Conservation (phyloP, 2,113 vertebrate species). For the Verasper variegatus region DNA sequence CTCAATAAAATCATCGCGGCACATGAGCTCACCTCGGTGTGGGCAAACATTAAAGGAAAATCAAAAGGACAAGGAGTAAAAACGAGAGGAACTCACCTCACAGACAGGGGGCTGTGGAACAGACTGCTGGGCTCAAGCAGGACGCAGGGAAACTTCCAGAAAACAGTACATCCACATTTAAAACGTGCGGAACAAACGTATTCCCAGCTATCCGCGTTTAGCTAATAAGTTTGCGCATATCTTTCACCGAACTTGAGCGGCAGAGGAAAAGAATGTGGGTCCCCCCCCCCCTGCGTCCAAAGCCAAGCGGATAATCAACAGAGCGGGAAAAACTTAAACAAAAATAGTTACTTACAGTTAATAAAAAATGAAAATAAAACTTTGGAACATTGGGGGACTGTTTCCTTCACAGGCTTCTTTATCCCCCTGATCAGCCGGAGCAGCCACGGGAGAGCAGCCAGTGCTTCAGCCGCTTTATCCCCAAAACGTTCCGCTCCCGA, state of each 20-base stretch:
- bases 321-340: neutral
- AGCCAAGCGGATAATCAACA: slow-evolving; percentile 3
- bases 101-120: slow-evolving; percentile 43
- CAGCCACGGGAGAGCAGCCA: slow-evolving; percentile 13
- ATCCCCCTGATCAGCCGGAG: neutral
- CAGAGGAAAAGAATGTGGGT: slow-evolving; percentile 13
- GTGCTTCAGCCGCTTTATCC: slow-evolving; percentile 59
- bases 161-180: slow-evolving; percentile 39
- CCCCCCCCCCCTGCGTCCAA: neutral
- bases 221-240: slow-evolving; percentile 55
- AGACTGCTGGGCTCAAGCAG: slow-evolving; percentile 44
- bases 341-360: neutral
- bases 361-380: neutral
- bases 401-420: neutral
- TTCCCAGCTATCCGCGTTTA: slow-evolving; percentile 16
- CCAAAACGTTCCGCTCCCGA: slow-evolving; percentile 50
- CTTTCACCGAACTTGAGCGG: slow-evolving; percentile 43
- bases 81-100: slow-evolving; percentile 64
- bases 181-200: neutral
- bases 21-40: too few species aligned
- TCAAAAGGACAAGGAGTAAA: neutral
- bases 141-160: slow-evolving; percentile 43
- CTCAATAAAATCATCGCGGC: neutral
- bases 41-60: neutral
- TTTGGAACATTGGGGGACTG: fast-evolving